Conservation (phyloP, 2,888 invertebrate species). For the Suillia variegata region DNA sequence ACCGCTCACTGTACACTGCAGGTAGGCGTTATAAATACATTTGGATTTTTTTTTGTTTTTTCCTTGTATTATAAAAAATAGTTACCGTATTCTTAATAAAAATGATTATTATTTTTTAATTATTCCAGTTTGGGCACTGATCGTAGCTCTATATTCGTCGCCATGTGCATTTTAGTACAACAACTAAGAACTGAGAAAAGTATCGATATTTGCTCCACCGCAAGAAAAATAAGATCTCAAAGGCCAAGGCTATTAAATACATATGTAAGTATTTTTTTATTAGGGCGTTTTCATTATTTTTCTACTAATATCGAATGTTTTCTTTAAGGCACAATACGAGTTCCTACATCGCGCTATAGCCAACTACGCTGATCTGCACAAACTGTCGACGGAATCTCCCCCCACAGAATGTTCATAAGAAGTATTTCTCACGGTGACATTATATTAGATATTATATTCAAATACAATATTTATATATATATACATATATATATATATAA, state of each 20-base stretch:
- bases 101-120: not conserved
- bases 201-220: constrained; percentile 84
- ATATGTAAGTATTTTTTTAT: constrained; percentile 59
- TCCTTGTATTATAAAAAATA: not conserved
- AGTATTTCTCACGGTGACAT: constrained; percentile 20
- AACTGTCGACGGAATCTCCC: constrained; percentile 63
- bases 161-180: constrained; percentile 82
- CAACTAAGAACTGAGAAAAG: constrained; percentile 83
- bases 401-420: constrained; percentile 39
- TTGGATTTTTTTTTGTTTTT: not conserved
- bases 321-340: constrained; percentile 82
- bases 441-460: constrained; percentile 25
- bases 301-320: not conserved
- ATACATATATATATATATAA: not conserved
- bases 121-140: constrained; percentile 77
- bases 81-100: too few species aligned
- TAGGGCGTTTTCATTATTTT: too few species aligned
- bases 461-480: constrained; percentile 15
- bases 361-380: constrained; percentile 87
- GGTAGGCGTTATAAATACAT: constrained; percentile 60
- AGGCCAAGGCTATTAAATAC: constrained; percentile 83
- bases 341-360: constrained; percentile 90
- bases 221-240: constrained; percentile 83
- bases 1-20: constrained; percentile 87
- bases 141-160: constrained; percentile 87